Base-by-base conservation (phyloP, 2,888 invertebrate genomes). In the Drosophila siamana region DNA sequence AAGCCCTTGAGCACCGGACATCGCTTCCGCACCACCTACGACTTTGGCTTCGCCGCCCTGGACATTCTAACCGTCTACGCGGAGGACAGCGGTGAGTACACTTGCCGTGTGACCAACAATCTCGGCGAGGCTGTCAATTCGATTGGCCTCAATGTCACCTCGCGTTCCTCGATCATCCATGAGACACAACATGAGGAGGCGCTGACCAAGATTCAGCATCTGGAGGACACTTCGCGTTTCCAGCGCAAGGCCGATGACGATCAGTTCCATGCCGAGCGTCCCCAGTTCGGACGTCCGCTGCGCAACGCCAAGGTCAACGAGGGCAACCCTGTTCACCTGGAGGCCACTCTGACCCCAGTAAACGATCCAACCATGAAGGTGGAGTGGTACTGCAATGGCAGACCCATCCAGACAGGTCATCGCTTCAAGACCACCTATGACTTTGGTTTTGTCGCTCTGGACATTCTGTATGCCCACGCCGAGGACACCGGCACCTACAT, bases 361-460 rank as follows among this genome's bases (percentile, higher is more conserved):
- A 98, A 99, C 88, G 99, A 99, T 92, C 98, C 99, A 4, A 98
- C 98, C 7, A 99, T 99, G 99, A 95, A 96, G 79, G 98, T 99
- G 8, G 99, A 99, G 93, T 99, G 99, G 99, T 98, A 95, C 93
- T 96, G 97, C 92, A 98, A 99, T 92, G 99, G 98, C 55, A 94
- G 96, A 87, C 98, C 98, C 2, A 95, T 99, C 86, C 96, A 96
- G 89, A 96, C 96, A 90, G 97, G 98, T 50, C 98, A 98, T 91
- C 95, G 99, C 76, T 99, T 98, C 93, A 98, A 98, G 92, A 98
- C 98, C 3, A 97, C 97, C 2, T 97, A 98, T 90, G 99, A 99
- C 92, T 99, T 99, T 92, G 99, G 99, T 73, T 99, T 97, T 91
- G 99, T 99, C 24, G 98, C 98, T 30, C 93, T 99, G 82, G 99